Conservation (phyloP, 2,113 vertebrate species). For the Physeter macrocephalus region DNA sequence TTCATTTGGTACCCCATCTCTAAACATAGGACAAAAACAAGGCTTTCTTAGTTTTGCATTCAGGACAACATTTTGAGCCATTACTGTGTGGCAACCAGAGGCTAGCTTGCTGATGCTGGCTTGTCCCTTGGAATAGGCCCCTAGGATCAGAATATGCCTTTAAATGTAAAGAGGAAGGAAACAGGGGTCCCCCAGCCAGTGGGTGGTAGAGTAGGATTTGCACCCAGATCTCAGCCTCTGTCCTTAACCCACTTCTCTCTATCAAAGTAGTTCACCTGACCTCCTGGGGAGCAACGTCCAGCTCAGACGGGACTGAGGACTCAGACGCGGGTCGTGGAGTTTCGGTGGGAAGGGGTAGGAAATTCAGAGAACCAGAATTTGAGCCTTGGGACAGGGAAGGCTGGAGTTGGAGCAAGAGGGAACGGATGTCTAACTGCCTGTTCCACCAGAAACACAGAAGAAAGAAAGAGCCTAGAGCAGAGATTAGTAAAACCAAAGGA, state of each 20-base stretch:
- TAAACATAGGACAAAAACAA: background rate
- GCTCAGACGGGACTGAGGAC: background rate
- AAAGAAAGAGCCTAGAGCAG: background rate
- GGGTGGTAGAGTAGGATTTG: background rate
- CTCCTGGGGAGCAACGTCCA: background rate
- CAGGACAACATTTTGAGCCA: background rate
- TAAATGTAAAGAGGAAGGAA: background rate
- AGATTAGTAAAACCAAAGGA: background rate
- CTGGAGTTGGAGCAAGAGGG: background rate
- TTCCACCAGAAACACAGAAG: background rate
- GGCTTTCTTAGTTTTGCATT: background rate
- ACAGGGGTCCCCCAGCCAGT: background rate
- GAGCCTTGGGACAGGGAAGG: background rate
- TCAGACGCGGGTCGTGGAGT: fast-evolving
- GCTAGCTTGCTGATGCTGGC: background rate
- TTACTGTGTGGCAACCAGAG: background rate
- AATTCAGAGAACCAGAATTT: background rate
- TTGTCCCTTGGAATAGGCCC: background rate
- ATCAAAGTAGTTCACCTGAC: background rate
- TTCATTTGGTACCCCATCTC: background rate
- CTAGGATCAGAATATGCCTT: background rate
- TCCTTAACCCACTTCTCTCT: background rate
- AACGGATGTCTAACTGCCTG: background rate
- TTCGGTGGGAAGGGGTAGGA: background rate
- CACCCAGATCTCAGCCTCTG: background rate